Conservation (phyloP, 2,797 vertebrate genomes). For the Xenops minutus region DNA sequence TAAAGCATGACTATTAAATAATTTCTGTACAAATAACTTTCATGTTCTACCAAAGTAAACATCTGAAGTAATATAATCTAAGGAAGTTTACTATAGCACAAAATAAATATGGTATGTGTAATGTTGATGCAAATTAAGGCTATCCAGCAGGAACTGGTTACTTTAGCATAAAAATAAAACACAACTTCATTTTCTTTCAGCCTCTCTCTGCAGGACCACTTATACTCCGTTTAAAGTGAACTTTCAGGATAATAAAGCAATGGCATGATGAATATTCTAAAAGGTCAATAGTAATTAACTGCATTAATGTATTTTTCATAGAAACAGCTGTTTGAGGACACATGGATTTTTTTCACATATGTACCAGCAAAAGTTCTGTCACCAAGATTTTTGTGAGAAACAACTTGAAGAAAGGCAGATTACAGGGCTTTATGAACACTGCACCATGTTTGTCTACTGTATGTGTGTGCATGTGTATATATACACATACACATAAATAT, state of each 20-base stretch:
- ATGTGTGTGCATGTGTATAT: too few species aligned
- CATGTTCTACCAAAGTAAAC: neutral
- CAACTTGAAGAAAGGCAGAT: neutral
- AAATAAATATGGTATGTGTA: conserved; percentile 34
- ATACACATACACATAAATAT: neutral
- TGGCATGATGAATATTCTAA: conserved; percentile 67
- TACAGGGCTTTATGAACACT: neutral
- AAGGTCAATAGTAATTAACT: conserved; percentile 74
- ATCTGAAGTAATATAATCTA: conserved; percentile 11
- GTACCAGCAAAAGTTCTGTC: neutral
- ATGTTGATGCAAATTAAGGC: conserved; percentile 31
- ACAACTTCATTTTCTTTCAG: neutral
- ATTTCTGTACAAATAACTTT: conserved; percentile 27
- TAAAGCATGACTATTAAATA: conserved; percentile 39
- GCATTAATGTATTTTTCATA: conserved; percentile 63
- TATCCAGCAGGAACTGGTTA: conserved; percentile 24
- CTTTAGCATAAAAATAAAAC: conserved; percentile 55
- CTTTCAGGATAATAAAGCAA: conserved; percentile 53
- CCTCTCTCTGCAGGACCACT: conserved; percentile 24
- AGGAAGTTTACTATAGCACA: conserved; percentile 30
- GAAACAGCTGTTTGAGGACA: conserved; percentile 47
- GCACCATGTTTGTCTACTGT: neutral
- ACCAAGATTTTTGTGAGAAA: neutral
- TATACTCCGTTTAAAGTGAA: conserved; percentile 48
- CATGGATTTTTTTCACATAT: neutral